Base-by-base conservation (phyloP, 2,113 vertebrate species). In the Lutjanus erythropterus region DNA sequence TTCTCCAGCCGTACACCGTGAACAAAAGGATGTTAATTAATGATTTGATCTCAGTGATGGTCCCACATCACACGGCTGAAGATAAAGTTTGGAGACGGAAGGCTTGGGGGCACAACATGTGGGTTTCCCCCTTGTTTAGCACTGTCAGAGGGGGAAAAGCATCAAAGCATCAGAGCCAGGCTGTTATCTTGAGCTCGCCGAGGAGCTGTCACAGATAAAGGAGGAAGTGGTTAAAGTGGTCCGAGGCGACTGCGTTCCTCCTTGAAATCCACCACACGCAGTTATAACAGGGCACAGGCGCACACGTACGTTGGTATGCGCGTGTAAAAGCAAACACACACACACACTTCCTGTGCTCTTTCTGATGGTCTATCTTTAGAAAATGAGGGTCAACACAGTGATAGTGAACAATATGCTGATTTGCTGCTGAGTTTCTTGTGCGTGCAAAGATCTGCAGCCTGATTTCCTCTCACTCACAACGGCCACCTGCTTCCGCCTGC, bases 1-100 rank as follows among this genome's bases (percentile, higher is more conserved):
- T 67, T 73, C 73, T 85, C 14, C 68, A 61, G 53, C 52, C 31
- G 0, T 44, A 12, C 61, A 42, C 23, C 0, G 5, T 29, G 88
- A 89, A 90, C 81, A 91, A 90, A 90, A 89, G 80, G 70, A 85
- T 44, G 87, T 87, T 91, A 93, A 91, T 93, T 75, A 92, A 91
- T 41, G 81, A 93, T 88, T 78, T 86, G 86, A 91, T 92, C 85
- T 90, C 71, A 60, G 81, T 37, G 80, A 87, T 78, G 83, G 84
- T 80, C 87, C 88, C 87, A 90, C 89, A 93, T 93, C 89, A 92
- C 88, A 93, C 78, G 11, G 59, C 16, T 75, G 60, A 23, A 88
- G 90, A 91, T 73, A 91, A n/a, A 75, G 75, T 81, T 76, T 41
- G 41, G 44, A 90, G 85, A 90, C 87, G 84, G 91, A 91, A 92